These are phyloP conservation scores for Contarinia nasturtii DNA, from an alignment of 1,140 invertebrate genomes.

Conservation along the genomic window DNA sequence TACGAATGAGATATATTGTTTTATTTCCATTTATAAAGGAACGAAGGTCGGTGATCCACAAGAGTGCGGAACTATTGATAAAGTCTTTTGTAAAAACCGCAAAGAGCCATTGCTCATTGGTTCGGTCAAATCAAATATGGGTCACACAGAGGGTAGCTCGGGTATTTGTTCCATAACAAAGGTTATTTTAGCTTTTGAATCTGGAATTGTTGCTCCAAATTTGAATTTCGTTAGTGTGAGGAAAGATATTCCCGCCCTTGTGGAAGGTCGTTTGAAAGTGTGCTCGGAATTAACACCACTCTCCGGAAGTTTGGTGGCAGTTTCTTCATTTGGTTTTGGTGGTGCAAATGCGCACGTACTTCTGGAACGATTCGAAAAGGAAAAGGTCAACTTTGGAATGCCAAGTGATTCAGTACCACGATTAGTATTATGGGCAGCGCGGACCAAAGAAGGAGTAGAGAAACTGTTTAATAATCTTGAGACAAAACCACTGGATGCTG, in stretches of 20 bases:
- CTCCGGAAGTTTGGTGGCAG: slow-evolving; percentile 34
- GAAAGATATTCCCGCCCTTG: slow-evolving; percentile 46
- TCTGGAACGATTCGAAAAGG: neutral
- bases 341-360: slow-evolving; percentile 47
- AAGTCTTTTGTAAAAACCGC: slow-evolving; percentile 52
- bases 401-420: slow-evolving; percentile 19
- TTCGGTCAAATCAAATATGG: slow-evolving; percentile 84
- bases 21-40: no score
- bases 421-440: slow-evolving; percentile 30
- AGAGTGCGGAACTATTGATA: slow-evolving; percentile 69
- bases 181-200: slow-evolving; percentile 54
- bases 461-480: slow-evolving; percentile 43
- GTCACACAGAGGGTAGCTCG: slow-evolving; percentile 80
- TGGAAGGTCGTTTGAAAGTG: slow-evolving; percentile 47
- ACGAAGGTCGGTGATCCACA: slow-evolving; percentile 66
- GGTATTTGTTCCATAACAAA: slow-evolving; percentile 72
- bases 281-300: slow-evolving; percentile 44
- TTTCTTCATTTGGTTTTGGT: slow-evolving; percentile 78
- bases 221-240: slow-evolving; percentile 56
- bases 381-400: neutral
- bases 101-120: slow-evolving; percentile 58
- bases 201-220: slow-evolving; percentile 55
- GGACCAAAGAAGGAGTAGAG: slow-evolving; percentile 42
- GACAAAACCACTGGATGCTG: slow-evolving; percentile 32
- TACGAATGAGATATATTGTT: no score